Percentiles rank a stretch among this genome's conserved stretches.
phyloP scores from a whole-genome alignment of 2,888 invertebrate genomes.

The Lapara coniferarum region DNA sequence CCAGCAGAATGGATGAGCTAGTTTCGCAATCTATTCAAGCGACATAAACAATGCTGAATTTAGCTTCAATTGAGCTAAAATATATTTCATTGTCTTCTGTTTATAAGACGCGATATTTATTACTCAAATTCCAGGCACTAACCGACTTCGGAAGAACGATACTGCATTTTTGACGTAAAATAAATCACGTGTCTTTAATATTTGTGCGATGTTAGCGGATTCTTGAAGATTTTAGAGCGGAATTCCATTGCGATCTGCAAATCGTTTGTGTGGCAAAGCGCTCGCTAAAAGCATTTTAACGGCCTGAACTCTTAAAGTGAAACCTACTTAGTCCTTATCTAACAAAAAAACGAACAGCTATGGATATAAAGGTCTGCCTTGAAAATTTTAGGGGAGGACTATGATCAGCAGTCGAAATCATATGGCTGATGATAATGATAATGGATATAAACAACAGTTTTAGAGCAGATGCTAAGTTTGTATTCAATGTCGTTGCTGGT shows the following conservation, averaged over 20 bases:
- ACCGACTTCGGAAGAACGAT: constrained; percentile 1
- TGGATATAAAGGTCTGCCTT: too few species aligned
- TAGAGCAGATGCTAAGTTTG: not conserved
- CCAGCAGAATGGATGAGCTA: not conserved
- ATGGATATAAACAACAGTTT: too few species aligned
- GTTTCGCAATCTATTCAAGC: not conserved
- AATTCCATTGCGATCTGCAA: constrained; percentile 16
- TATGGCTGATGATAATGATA: too few species aligned
- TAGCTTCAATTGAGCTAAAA: not conserved
- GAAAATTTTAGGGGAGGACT: too few species aligned
- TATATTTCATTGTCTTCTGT: not conserved
- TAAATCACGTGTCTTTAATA: constrained; percentile 8
- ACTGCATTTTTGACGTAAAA: constrained; percentile 9
- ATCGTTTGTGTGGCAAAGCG: constrained; percentile 8
- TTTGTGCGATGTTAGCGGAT: not conserved
- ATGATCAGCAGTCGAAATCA: not conserved
- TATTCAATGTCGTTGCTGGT: not conserved
- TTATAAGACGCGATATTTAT: not conserved
- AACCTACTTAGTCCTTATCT: constrained; percentile 15
- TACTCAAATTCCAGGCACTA: not conserved
- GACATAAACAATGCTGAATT: not conserved
- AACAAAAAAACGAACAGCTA: not conserved
- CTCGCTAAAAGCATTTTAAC: constrained; percentile 22
- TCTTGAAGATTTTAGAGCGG: constrained; percentile 21
- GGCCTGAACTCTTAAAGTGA: constrained; percentile 3